Evolutionary conservation across 2,113 vertebrate genomes (phyloP).

Genomic region (Eira barbara): DNA sequence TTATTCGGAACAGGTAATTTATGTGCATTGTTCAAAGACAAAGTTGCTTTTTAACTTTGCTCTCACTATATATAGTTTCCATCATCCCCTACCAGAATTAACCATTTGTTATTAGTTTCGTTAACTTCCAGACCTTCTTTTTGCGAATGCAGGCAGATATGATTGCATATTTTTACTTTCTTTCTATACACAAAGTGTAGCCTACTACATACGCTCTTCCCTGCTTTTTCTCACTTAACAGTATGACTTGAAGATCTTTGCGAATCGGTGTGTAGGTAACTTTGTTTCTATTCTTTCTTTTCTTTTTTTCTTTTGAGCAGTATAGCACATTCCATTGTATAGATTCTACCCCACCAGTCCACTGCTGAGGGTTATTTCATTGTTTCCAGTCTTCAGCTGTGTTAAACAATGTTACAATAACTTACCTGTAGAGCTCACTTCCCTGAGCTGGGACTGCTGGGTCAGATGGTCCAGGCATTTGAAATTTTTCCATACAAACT

Average conservation of each 20-base stretch:
- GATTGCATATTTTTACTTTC: background rate
- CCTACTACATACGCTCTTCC: background rate
- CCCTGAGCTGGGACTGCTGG: background rate
- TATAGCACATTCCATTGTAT: background rate
- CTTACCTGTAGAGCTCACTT: background rate
- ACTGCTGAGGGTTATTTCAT: background rate
- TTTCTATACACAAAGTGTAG: background rate
- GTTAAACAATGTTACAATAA: background rate
- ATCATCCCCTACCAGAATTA: too few relatives aligned
- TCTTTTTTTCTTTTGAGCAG: background rate
- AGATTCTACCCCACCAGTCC: background rate
- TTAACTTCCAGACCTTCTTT: background rate
- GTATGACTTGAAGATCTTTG: background rate
- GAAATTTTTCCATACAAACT: background rate
- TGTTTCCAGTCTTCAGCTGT: background rate
- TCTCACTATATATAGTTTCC: background rate
- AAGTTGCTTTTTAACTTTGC: background rate
- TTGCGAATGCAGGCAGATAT: background rate
- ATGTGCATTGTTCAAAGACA: background rate
- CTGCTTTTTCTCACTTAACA: background rate
- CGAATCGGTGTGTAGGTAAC: background rate
- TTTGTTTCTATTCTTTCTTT: background rate
- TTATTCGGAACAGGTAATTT: background rate
- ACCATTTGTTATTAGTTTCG: background rate
- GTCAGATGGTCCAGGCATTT: background rate